These are phyloP conservation scores for Liopterus haemorrhoidalis DNA, from an alignment of 2,888 invertebrate genomes.

Conservation along the genomic window DNA sequence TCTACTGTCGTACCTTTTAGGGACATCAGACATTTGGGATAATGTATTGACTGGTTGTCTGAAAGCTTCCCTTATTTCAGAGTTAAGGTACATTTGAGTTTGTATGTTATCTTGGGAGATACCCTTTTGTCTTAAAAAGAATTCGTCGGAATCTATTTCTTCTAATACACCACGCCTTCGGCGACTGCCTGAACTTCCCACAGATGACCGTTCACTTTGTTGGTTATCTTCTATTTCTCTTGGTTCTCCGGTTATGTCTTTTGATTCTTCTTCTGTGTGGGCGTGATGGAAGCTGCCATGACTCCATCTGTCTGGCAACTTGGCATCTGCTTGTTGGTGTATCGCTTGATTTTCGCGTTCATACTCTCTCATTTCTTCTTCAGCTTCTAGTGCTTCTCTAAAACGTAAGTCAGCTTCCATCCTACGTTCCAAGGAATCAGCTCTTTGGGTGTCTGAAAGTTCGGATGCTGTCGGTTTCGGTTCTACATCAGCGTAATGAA, in stretches of 20 bases:
- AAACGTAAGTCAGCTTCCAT: conserved; percentile 42
- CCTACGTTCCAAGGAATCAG: conserved; percentile 45
- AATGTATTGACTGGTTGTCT: conserved; percentile 61
- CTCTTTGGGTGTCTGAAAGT: conserved; percentile 32
- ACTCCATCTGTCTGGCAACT: conserved; percentile 42
- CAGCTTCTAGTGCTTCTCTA: conserved; percentile 43
- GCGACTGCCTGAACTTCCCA: conserved; percentile 18
- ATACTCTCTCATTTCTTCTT: conserved; percentile 54
- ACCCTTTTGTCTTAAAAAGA: conserved; percentile 75
- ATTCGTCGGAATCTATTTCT: conserved; percentile 83
- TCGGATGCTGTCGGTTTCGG: conserved; percentile 30
- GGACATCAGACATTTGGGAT: conserved; percentile 50
- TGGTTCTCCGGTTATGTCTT: conserved; percentile 40
- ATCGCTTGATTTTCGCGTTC: conserved; percentile 52
- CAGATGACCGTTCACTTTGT: conserved; percentile 19
- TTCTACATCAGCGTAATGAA: conserved; percentile 39
- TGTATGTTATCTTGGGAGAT: conserved; percentile 78
- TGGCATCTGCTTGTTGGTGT: conserved; percentile 42
- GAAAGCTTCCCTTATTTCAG: conserved; percentile 75
- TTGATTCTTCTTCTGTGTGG: conserved; percentile 38
- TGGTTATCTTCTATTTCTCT: conserved; percentile 32
- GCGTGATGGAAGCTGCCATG: conserved; percentile 41
- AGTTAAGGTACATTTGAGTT: conserved; percentile 68
- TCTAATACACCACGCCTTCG: conserved; percentile 64
- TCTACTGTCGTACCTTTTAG: conserved; percentile 34